A percentile compares a stretch with the other conserved stretches of the same genome.
These are phyloP conservation scores for Drosophila kokeensis DNA, from an alignment of 2,888 invertebrate genomes.

Conservation along the genomic window DNA sequence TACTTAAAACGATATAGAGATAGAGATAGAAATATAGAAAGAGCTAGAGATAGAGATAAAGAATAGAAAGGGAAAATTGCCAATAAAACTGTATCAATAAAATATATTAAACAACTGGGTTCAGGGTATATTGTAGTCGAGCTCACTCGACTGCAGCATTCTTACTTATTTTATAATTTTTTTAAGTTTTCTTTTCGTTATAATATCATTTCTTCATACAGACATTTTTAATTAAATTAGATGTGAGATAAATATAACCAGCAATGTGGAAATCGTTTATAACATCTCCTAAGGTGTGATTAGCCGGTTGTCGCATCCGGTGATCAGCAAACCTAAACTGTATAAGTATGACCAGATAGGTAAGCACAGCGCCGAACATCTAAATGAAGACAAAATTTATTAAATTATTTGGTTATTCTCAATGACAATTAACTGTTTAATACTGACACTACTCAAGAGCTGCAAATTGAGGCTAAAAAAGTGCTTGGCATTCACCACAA, in stretches of 20 bases:
- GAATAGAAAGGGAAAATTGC: too few species aligned
- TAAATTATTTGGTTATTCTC: not conserved
- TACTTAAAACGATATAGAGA: too few species aligned
- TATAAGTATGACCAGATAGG: constrained; percentile 83
- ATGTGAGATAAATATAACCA: not conserved
- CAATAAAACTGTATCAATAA: too few species aligned
- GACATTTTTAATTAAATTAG: not conserved
- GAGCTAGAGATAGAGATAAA: too few species aligned
- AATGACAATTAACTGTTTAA: fast-evolving
- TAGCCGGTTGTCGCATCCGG: not conserved
- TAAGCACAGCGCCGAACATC: constrained; percentile 83
- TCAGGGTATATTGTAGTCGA: too few species aligned
- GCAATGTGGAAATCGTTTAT: not conserved
- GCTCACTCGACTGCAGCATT: too few species aligned
- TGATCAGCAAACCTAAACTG: constrained; percentile 82
- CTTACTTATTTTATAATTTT: not conserved
- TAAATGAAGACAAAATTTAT: constrained; percentile 27
- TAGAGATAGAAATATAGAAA: too few species aligned
- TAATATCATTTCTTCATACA: not conserved
- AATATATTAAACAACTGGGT: too few species aligned
- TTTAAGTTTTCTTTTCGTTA: not conserved
- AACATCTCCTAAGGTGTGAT: not conserved
- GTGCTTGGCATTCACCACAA: constrained; percentile 83
- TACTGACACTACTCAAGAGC: constrained; percentile 82
- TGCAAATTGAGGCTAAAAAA: constrained; percentile 83